Base-by-base conservation (phyloP, 2,797 vertebrate genomes). In the Gallinago solitaria region DNA sequence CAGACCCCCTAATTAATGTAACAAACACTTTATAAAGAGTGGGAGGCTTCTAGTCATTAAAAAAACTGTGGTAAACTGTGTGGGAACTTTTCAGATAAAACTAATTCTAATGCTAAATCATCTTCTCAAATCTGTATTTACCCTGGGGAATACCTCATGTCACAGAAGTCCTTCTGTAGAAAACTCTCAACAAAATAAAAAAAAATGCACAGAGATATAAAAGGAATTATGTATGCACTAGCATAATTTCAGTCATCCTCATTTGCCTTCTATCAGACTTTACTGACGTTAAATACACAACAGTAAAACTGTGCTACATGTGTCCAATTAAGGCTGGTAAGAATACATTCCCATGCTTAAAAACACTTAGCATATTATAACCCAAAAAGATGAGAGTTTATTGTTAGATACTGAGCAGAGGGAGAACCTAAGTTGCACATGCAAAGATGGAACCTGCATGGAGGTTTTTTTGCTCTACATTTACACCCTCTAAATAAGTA, bases 1-100 rank as follows among this genome's bases (percentile, higher is more conserved):
- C 60, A 93, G 60, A 81, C 48, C 39, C 48, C 39, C 37, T 83
- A 90, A 91, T 94, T 90, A 96, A 67, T 33, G 30, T 63, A 85
- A 93, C 9, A 63, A 91, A 53, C 25, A 76, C 37, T 90, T 96
- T 70, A 47, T 64, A 61, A 51, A 54, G 56, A 91, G 71, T 83
- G 24, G 33, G 76, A 91, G 51, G 35, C 27, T 89, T 89, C 56
- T 56, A 63, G 56, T 67, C 11, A 74, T 87, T 69, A 13, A 86
- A 90, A 89, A 69, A 59, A 5, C 7, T 39, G 53, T 23, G 33
- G 48, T 79, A 77, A 84, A 74, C 28, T 45, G 18, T 41, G 39
- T 56, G 39, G 39, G 39, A 90, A 93, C 21, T 90, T 94, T 68
- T 64, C 76, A 64, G 53, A 83, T 68, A 74, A 88, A 86, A 12